phyloP scores from a whole-genome alignment of 2,797 vertebrate genomes.

The Gadopsis marmoratus region DNA sequence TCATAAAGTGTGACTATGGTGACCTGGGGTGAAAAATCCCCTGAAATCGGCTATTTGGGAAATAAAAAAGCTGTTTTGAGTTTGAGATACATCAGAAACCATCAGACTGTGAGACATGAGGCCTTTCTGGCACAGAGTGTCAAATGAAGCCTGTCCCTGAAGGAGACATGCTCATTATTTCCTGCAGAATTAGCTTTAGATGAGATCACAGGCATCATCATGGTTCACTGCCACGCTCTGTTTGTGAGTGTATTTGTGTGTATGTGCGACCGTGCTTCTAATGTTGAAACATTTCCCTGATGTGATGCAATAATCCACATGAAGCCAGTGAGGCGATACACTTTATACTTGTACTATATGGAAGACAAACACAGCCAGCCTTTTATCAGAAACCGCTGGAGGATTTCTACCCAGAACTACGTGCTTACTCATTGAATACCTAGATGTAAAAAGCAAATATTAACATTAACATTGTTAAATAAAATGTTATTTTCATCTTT shows the following conservation, averaged over 20 bases:
- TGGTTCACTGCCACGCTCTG: background rate
- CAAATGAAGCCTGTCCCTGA: slow-evolving; percentile 20
- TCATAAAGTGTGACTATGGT: background rate
- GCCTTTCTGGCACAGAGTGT: slow-evolving; percentile 11
- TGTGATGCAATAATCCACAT: slow-evolving; percentile 15
- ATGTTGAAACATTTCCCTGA: slow-evolving; percentile 1
- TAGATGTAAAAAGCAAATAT: background rate
- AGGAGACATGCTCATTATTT: slow-evolving; percentile 42
- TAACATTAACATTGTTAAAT: too few relatives aligned
- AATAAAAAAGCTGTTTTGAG: background rate
- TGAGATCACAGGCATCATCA: slow-evolving; percentile 54
- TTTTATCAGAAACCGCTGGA: background rate
- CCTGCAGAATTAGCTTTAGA: slow-evolving; percentile 38
- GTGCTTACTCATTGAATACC: background rate
- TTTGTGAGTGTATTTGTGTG: slow-evolving; percentile 6
- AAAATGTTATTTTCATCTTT: too few relatives aligned
- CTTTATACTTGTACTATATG: background rate
- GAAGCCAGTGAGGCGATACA: background rate
- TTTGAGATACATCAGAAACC: background rate
- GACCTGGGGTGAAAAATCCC: background rate
- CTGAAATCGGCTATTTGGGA: background rate
- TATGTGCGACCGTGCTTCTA: slow-evolving; percentile 7
- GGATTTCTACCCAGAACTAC: background rate
- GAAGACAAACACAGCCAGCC: background rate
- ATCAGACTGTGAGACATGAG: background rate